Percentiles rank a stretch among this genome's conserved stretches.
Evolutionary conservation across 2,113 vertebrate species (phyloP).

Genomic region (Erpornis zantholeuca): DNA sequence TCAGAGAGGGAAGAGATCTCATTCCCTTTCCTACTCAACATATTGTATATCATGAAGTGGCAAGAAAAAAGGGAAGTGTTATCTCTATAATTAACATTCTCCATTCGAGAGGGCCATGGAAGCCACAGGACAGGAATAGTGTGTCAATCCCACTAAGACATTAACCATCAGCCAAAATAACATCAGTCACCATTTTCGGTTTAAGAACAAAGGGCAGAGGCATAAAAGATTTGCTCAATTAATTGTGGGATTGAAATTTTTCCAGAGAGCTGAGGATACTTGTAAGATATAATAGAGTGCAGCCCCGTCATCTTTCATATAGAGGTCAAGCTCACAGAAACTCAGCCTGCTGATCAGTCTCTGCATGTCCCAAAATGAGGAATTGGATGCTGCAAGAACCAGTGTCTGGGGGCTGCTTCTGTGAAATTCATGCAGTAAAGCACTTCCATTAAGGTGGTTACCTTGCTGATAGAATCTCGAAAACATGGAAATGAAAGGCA

Average conservation of each 20-base stretch:
- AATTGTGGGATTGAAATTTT: conserved; percentile 9
- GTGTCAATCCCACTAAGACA: not conserved
- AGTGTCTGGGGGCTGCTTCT: not conserved
- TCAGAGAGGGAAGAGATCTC: not conserved
- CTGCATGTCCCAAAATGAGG: not conserved
- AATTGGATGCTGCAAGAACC: not conserved
- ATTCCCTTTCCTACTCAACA: not conserved
- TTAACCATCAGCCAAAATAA: not conserved
- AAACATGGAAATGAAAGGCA: not conserved
- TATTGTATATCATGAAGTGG: not conserved
- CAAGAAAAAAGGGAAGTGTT: not conserved
- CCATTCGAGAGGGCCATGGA: not conserved
- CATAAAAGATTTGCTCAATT: not conserved
- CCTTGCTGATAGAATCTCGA: not conserved
- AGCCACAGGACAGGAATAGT: not conserved
- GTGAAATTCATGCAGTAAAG: not conserved
- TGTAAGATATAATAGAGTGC: not conserved
- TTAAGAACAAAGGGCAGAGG: not conserved
- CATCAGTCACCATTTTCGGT: not conserved
- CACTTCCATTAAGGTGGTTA: not conserved
- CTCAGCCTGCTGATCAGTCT: not conserved
- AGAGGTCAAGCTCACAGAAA: not conserved
- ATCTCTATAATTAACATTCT: not conserved
- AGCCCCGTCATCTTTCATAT: not conserved
- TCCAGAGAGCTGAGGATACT: not conserved